Conservation (phyloP, 2,888 invertebrate species). For the Amiota communis region DNA sequence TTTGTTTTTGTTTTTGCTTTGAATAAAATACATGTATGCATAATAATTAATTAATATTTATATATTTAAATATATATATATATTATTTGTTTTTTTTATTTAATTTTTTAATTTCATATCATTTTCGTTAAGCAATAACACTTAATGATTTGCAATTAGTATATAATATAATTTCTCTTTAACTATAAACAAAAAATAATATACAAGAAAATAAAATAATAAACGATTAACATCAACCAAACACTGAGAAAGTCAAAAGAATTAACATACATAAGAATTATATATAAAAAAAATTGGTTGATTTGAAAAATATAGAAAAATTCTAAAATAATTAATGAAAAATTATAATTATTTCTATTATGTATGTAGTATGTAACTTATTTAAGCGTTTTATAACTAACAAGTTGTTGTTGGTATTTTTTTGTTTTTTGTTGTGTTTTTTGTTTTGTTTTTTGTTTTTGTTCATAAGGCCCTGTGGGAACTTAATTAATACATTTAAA, state of each 20-base stretch:
- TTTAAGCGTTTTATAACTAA: conserved; percentile 52
- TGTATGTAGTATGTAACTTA: too few species aligned
- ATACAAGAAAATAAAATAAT: conserved; percentile 25
- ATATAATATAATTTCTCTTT: conserved; percentile 35
- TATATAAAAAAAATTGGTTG: conserved; percentile 45
- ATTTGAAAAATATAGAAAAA: conserved; percentile 54
- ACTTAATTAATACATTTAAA: conserved; percentile 38
- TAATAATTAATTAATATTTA: conserved; percentile 68
- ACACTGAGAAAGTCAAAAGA: too few species aligned
- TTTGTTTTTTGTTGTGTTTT: conserved; percentile 34
- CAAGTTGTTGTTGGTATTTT: conserved; percentile 46
- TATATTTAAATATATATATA: conserved; percentile 58
- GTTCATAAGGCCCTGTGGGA: conserved; percentile 66
- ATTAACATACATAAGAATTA: conserved; percentile 51
- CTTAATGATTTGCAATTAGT: conserved; percentile 26
- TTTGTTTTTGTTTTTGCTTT: conserved; percentile 52
- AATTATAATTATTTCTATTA: too few species aligned
- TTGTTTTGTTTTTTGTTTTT: conserved; percentile 54
- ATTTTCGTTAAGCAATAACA: conserved; percentile 40
- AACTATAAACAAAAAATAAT: conserved; percentile 50
- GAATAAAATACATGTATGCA: conserved; percentile 72
- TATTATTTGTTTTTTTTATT: conserved; percentile 44
- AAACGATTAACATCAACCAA: too few species aligned
- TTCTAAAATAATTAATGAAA: conserved; percentile 23
- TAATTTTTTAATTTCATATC: conserved; percentile 32